These are phyloP conservation scores for Poecilia wingei DNA, from an alignment of 2,797 vertebrate genomes.

Conservation along the genomic window DNA sequence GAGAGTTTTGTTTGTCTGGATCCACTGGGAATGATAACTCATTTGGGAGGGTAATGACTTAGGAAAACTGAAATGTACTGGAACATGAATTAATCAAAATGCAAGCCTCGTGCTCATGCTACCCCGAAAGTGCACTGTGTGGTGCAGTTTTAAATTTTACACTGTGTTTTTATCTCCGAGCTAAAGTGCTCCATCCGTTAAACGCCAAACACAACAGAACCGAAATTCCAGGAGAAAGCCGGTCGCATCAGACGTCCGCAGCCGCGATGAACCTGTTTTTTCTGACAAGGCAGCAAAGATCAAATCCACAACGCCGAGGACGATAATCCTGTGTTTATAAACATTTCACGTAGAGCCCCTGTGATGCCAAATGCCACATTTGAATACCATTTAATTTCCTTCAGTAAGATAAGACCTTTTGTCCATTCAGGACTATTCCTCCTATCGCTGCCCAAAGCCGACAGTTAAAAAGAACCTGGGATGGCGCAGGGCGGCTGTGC, in stretches of 20 bases:
- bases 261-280: slow-evolving; percentile 31
- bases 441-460: slow-evolving; percentile 49
- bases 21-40: slow-evolving; percentile 34
- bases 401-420: slow-evolving; percentile 70
- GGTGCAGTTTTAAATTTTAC: slow-evolving; percentile 33
- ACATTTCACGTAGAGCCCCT: slow-evolving; percentile 56
- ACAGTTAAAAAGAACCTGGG: slow-evolving; percentile 47
- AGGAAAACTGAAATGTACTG: slow-evolving; percentile 67
- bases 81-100: slow-evolving; percentile 71
- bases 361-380: slow-evolving; percentile 47
- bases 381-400: slow-evolving; percentile 73
- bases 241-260: slow-evolving; percentile 26
- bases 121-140: slow-evolving; percentile 9
- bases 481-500: slow-evolving; percentile 41
- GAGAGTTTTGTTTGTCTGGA: slow-evolving; percentile 47
- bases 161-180: slow-evolving; percentile 24
- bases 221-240: slow-evolving; percentile 5
- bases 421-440: slow-evolving; percentile 55
- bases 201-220: slow-evolving; percentile 16
- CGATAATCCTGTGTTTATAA: slow-evolving; percentile 52
- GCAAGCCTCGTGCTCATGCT: slow-evolving; percentile 26
- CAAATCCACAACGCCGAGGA: slow-evolving; percentile 17
- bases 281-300: slow-evolving; percentile 43
- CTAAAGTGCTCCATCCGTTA: slow-evolving; percentile 46
- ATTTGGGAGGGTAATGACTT: slow-evolving; percentile 70